Percentiles rank a stretch among this genome's conserved stretches.
phyloP scores from a whole-genome alignment of 2,797 vertebrate species.

The Aplochiton taeniatus region DNA sequence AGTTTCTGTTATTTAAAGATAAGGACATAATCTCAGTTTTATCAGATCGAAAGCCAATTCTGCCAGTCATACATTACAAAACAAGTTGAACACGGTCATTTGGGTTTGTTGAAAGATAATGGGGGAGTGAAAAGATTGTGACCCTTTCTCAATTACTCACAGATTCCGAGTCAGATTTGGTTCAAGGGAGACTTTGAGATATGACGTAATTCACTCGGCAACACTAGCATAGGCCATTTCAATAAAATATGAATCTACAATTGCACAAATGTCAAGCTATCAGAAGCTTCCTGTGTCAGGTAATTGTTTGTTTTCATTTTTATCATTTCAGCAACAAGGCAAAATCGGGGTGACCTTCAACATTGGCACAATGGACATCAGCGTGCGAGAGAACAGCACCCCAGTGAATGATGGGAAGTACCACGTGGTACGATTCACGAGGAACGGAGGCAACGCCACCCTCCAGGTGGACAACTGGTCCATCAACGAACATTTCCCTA shows the following conservation, averaged over 20 bases:
- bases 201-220: background rate
- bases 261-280: background rate
- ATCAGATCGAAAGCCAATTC: constrained; percentile 27
- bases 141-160: too few species aligned
- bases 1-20: constrained; percentile 40
- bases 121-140: background rate
- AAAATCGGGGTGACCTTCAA: constrained; percentile 98
- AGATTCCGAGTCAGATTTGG: too few species aligned
- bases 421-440: constrained; percentile 94
- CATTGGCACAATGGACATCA: constrained; percentile 94
- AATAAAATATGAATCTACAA: too few species aligned
- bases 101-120: background rate
- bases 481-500: constrained; percentile 95
- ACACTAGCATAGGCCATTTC: too few species aligned
- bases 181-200: background rate
- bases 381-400: constrained; percentile 90
- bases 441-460: constrained; percentile 95
- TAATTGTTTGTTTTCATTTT: constrained; percentile 3
- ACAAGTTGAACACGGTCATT: constrained; percentile 10
- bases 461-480: constrained; percentile 98
- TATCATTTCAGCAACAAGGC: constrained; percentile 87
- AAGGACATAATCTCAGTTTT: constrained; percentile 43
- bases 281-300: constrained; percentile 17
- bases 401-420: constrained; percentile 97
- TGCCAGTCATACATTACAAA: constrained; percentile 1